Percentiles rank a stretch among this genome's conserved stretches.
phyloP scores from a whole-genome alignment of 2,113 vertebrate genomes.

The Myotis davidii region DNA sequence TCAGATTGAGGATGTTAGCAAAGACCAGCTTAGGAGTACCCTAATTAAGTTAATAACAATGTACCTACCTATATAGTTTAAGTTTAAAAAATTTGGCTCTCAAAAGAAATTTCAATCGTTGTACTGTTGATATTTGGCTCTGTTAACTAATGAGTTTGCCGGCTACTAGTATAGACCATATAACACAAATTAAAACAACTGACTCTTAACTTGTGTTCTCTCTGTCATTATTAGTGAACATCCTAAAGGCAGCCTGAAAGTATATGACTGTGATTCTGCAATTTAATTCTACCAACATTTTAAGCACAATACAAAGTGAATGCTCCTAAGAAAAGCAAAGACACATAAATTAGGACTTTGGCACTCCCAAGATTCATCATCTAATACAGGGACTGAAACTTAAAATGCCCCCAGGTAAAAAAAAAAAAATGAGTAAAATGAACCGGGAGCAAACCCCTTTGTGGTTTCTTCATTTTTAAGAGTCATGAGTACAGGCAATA shows the following conservation, averaged over 20 bases:
- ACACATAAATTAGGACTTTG: background rate
- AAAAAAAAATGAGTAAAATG: conserved; percentile 6
- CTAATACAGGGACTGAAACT: background rate
- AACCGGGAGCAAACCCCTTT: background rate
- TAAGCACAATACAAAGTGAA: background rate
- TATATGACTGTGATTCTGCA: background rate
- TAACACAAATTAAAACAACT: background rate
- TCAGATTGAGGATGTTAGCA: no score
- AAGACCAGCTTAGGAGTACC: no score
- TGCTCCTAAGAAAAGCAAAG: background rate
- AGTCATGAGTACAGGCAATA: background rate
- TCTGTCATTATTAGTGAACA: background rate
- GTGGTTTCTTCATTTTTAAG: background rate
- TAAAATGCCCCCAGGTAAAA: background rate
- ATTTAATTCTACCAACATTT: background rate
- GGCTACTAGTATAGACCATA: background rate
- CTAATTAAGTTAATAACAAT: no score
- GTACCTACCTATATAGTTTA: no score
- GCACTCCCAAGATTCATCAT: background rate
- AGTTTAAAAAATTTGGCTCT: no score
- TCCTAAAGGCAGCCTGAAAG: background rate
- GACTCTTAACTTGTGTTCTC: background rate
- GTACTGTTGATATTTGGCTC: no score
- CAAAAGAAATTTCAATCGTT: no score
- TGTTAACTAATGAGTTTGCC: no score